Conservation (phyloP, 2,797 vertebrate species). For the Columba guinea region DNA sequence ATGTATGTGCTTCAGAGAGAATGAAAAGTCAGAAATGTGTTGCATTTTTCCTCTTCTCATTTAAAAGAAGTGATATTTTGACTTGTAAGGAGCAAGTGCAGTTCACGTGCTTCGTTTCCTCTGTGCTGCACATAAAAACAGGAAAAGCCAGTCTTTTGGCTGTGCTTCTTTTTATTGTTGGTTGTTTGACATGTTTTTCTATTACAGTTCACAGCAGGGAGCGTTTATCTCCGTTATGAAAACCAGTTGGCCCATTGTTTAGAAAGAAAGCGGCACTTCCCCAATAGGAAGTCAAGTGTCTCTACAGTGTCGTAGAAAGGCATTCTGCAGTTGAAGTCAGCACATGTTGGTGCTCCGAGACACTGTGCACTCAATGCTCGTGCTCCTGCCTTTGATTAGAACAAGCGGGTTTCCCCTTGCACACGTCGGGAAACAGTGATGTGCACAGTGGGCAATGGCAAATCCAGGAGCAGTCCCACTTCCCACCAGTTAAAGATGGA, state of each 20-base stretch:
- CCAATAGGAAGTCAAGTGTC: conserved; percentile 57
- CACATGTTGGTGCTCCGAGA: neutral
- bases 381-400: neutral
- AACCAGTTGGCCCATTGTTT: conserved; percentile 65
- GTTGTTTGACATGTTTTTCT: conserved; percentile 71
- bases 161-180: conserved; percentile 54
- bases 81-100: conserved; percentile 41
- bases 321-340: neutral
- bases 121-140: conserved; percentile 52
- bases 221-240: conserved; percentile 62
- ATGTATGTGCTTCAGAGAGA: conserved; percentile 9
- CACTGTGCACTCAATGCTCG: neutral
- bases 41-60: conserved; percentile 11
- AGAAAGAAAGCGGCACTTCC: conserved; percentile 53
- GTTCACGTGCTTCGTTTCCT: conserved; percentile 53
- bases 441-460: neutral
- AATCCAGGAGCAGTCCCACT: neutral
- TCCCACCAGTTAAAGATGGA: rapidly evolving
- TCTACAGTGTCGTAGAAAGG: neutral
- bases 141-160: conserved; percentile 62
- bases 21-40: conserved; percentile 13
- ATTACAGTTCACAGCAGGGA: conserved; percentile 62
- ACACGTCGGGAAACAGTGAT: rapidly evolving
- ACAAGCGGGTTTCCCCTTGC: neutral
- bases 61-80: conserved; percentile 49